Conservation (phyloP, 2,888 invertebrate species). For the Ectemnius continuus region DNA sequence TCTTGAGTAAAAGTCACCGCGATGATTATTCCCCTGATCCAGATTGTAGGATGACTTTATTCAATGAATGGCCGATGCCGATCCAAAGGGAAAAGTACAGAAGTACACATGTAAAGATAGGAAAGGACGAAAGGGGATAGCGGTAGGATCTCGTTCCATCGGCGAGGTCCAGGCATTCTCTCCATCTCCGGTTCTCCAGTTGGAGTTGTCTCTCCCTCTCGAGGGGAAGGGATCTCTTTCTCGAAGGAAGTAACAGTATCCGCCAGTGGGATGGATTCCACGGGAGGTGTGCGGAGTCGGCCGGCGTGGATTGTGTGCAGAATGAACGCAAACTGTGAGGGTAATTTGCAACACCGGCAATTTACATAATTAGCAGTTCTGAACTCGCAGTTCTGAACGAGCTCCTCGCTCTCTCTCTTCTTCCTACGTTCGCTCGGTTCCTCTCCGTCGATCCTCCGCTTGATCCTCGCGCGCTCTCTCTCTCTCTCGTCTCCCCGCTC, state of each 20-base stretch:
- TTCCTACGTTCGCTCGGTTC: slow-evolving; percentile 18
- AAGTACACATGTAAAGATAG: slow-evolving; percentile 13
- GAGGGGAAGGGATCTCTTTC: slow-evolving; percentile 28
- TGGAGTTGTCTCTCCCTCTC: not conserved
- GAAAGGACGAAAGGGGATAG: slow-evolving; percentile 31
- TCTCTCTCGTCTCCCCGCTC: slow-evolving; percentile 13
- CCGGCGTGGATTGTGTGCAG: slow-evolving; percentile 76
- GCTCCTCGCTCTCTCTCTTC: slow-evolving; percentile 47
- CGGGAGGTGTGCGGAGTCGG: slow-evolving; percentile 68
- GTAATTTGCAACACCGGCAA: slow-evolving; percentile 78
- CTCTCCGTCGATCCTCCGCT: slow-evolving; percentile 34
- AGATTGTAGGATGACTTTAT: not conserved
- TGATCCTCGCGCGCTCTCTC: slow-evolving; percentile 17
- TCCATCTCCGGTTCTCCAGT: slow-evolving; percentile 15
- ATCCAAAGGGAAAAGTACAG: not conserved
- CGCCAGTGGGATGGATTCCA: slow-evolving; percentile 70
- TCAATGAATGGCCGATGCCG: not conserved
- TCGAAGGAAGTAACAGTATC: slow-evolving; percentile 72
- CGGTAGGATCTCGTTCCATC: slow-evolving; percentile 33
- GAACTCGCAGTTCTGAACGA: slow-evolving; percentile 71
- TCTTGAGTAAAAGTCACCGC: no score
- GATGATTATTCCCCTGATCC: not conserved
- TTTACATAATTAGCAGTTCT: slow-evolving; percentile 78
- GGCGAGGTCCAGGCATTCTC: slow-evolving; percentile 24
- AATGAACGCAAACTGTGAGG: slow-evolving; percentile 78